Evolutionary conservation across 1,140 invertebrate species (phyloP).

Genomic region (Popillia japonica): DNA sequence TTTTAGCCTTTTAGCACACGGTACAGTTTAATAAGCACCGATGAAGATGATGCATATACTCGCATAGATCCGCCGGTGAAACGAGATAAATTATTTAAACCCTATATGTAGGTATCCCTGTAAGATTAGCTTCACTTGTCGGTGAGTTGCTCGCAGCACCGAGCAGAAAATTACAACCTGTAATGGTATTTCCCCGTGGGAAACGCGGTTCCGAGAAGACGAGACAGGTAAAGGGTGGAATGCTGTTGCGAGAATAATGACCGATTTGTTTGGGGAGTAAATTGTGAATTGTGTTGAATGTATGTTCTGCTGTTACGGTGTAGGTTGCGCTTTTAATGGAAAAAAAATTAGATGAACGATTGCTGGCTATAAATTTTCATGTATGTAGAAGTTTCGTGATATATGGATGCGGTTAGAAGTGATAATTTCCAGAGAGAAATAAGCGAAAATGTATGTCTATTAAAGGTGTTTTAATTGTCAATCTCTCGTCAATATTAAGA

Average conservation of each 20-base stretch:
- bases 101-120: neutral
- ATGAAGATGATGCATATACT: neutral
- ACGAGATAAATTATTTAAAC: conserved; percentile 11
- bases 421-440: too few species aligned
- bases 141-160: neutral
- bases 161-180: neutral
- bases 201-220: neutral
- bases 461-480: too few species aligned
- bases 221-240: neutral
- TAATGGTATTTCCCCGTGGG: conserved; percentile 3
- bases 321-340: neutral
- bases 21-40: neutral
- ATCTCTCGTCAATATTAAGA: too few species aligned
- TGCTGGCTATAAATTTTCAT: neutral
- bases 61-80: neutral
- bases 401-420: too few species aligned
- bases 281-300: neutral
- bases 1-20: neutral
- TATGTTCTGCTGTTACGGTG: neutral
- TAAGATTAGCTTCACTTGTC: neutral
- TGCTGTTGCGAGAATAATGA: neutral
- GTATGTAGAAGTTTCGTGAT: too few species aligned
- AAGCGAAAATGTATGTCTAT: too few species aligned
- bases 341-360: neutral
- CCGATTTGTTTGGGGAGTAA: neutral